These are phyloP conservation scores for Oplegnathus fasciatus DNA, from an alignment of 2,113 vertebrate species.

Conservation along the genomic window DNA sequence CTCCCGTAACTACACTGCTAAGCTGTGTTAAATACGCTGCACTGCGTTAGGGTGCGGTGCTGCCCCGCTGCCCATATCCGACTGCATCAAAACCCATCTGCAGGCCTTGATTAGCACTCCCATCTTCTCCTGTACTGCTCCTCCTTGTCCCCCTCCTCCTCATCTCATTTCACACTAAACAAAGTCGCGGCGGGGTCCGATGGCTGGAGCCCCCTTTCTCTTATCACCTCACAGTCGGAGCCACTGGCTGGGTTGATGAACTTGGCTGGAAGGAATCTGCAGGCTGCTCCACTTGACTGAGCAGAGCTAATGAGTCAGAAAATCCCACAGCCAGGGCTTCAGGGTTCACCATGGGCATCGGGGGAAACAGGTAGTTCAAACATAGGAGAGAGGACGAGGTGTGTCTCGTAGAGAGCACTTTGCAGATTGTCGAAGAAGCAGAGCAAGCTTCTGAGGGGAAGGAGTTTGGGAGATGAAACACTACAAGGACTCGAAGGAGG, in stretches of 20 bases:
- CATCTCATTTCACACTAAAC: conserved; percentile 78
- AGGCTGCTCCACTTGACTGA: conserved; percentile 79
- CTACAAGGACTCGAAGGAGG: conserved; percentile 41
- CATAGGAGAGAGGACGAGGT: conserved; percentile 32
- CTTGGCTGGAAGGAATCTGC: conserved; percentile 80
- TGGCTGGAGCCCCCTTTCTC: conserved; percentile 58
- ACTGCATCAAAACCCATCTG: conserved; percentile 44
- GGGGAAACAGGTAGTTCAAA: conserved; percentile 67
- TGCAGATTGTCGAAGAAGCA: conserved; percentile 22
- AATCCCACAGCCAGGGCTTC: conserved; percentile 75
- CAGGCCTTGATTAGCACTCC: conserved; percentile 62
- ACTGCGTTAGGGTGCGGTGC: conserved; percentile 54
- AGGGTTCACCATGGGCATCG: conserved; percentile 76
- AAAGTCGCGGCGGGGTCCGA: conserved; percentile 70
- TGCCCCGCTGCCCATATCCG: conserved; percentile 39
- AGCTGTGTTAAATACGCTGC: conserved; percentile 78
- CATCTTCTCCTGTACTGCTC: conserved; percentile 39
- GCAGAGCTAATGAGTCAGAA: conserved; percentile 84
- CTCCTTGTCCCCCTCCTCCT: conserved; percentile 54
- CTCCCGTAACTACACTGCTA: conserved; percentile 78
- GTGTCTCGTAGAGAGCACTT: conserved; percentile 42
- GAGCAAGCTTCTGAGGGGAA: neutral
- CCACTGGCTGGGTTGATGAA: conserved; percentile 71
- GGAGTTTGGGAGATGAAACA: conserved; percentile 22
- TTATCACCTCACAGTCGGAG: conserved; percentile 69